phyloP scores from a whole-genome alignment of 2,888 invertebrate genomes.

The Seira sanloemensis region DNA sequence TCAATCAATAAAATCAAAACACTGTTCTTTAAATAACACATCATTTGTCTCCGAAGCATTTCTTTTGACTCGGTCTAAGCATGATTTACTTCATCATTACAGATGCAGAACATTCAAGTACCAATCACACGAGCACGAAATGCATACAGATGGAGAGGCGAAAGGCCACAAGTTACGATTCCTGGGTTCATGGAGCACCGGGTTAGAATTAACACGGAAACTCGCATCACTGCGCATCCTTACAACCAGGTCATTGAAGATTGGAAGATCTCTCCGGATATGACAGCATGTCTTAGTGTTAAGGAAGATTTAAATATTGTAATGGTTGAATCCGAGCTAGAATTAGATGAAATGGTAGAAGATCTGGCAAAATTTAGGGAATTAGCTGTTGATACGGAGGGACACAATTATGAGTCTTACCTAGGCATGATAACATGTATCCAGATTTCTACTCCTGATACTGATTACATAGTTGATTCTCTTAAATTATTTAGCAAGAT shows the following conservation, averaged over 20 bases:
- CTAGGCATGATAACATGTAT: slow-evolving; percentile 1
- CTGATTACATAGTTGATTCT: slow-evolving; percentile 18
- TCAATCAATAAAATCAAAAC: no score
- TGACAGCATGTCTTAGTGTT: neutral
- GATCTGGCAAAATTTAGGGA: neutral
- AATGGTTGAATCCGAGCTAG: neutral
- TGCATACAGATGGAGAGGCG: no score
- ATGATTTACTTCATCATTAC: no score
- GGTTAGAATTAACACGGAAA: no score
- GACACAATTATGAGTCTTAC: neutral
- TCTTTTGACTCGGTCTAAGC: no score
- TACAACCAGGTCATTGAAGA: neutral
- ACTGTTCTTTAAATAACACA: no score
- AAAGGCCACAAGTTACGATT: no score
- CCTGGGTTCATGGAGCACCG: no score
- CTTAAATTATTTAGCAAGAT: neutral
- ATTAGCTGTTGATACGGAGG: slow-evolving; percentile 20
- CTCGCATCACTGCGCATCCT: no score
- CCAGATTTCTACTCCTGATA: slow-evolving; percentile 18
- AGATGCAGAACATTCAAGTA: no score
- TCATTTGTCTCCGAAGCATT: no score
- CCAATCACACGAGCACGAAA: no score
- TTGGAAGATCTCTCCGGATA: neutral
- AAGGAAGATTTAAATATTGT: neutral
- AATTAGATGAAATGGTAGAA: neutral